Evolutionary conservation across 2,113 vertebrate species (phyloP).

Genomic region (Egretta garzetta): DNA sequence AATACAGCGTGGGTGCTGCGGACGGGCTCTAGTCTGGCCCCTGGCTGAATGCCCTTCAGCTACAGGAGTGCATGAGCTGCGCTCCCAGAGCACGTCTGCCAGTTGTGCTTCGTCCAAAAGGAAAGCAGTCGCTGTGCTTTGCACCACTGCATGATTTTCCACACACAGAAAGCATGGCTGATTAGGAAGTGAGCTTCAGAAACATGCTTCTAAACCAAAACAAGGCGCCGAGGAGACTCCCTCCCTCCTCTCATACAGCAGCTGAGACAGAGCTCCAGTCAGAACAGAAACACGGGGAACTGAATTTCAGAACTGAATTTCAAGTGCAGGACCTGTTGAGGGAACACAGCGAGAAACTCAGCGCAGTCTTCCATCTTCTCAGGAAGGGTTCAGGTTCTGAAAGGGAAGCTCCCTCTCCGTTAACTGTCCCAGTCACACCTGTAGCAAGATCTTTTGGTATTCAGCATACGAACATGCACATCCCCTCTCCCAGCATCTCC

Average conservation of each 20-base stretch:
- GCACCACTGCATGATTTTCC: background rate
- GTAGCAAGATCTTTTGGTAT: background rate
- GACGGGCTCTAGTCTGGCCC: background rate
- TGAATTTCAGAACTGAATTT: background rate
- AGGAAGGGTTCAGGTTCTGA: background rate
- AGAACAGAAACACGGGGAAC: background rate
- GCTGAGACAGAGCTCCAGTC: background rate
- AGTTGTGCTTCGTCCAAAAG: background rate
- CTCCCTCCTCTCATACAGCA: background rate
- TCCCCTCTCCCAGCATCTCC: background rate
- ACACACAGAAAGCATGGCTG: background rate
- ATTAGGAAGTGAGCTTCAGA: background rate
- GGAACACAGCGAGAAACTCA: background rate
- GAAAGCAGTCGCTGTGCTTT: background rate
- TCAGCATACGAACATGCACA: accelerated
- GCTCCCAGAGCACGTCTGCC: accelerated
- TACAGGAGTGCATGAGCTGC: background rate
- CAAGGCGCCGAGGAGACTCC: background rate
- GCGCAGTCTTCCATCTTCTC: accelerated
- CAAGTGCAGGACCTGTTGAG: background rate
- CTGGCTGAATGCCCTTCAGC: background rate
- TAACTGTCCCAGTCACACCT: background rate
- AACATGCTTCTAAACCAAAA: background rate
- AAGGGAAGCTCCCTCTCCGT: background rate
- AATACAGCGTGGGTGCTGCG: accelerated